These are phyloP conservation scores for Ruditapes philippinarum DNA, from an alignment of 1,140 invertebrate species.

Conservation along the genomic window DNA sequence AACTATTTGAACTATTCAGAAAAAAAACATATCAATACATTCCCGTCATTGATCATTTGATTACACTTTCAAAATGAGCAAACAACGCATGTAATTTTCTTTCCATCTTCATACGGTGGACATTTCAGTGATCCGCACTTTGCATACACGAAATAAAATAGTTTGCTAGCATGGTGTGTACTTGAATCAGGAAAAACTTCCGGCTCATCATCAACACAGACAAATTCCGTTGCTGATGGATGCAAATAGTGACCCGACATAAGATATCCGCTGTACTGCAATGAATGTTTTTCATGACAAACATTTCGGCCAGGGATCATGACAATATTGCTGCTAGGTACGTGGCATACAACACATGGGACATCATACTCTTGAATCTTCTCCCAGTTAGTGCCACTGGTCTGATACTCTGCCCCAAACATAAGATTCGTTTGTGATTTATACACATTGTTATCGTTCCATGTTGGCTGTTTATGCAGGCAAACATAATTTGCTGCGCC, in stretches of 20 bases:
- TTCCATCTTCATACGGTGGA: constrained; percentile 68
- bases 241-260: constrained; percentile 50
- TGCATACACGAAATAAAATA: constrained; percentile 69
- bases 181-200: constrained; percentile 30
- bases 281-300: constrained; percentile 63
- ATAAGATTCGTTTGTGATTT: neutral
- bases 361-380: constrained; percentile 60
- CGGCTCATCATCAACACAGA: constrained; percentile 70
- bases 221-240: constrained; percentile 40
- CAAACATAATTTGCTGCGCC: neutral
- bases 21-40: too few relatives aligned
- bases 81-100: constrained; percentile 73
- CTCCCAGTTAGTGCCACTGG: constrained; percentile 85
- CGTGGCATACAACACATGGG: constrained; percentile 70
- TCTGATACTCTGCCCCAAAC: constrained; percentile 71
- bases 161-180: constrained; percentile 39
- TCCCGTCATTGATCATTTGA: too few relatives aligned
- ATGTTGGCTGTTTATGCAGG: neutral
- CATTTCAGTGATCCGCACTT: constrained; percentile 71
- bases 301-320: constrained; percentile 73
- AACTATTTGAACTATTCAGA: too few relatives aligned
- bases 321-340: constrained; percentile 27
- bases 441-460: neutral
- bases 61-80: constrained; percentile 67
- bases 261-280: constrained; percentile 73